Percentiles rank a stretch among this genome's conserved stretches.
phyloP scores from a whole-genome alignment of 2,797 vertebrate genomes.

The Sebastes trivittatus region DNA sequence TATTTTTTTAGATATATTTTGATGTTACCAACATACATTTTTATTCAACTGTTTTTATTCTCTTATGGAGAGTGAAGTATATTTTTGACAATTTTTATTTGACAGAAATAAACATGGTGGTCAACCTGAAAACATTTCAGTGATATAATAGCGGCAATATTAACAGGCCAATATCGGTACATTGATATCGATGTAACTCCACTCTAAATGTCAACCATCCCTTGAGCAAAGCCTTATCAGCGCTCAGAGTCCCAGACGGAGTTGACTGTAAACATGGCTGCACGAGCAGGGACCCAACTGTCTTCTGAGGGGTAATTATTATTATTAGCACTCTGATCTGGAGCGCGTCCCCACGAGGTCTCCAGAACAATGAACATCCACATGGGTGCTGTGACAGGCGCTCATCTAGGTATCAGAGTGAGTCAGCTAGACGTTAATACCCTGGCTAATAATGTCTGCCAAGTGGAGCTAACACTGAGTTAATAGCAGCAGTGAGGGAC shows the following conservation, averaged over 20 bases:
- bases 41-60: background rate
- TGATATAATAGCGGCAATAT: background rate
- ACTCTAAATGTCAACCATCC: slow-evolving; percentile 17
- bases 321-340: slow-evolving; percentile 74
- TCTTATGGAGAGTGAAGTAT: background rate
- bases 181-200: background rate
- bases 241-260: slow-evolving; percentile 26
- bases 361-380: slow-evolving; percentile 71
- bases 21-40: background rate
- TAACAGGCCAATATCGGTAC: background rate
- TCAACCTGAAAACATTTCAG: background rate
- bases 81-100: background rate
- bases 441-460: slow-evolving; percentile 82
- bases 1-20: background rate
- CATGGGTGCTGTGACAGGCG: slow-evolving; percentile 82
- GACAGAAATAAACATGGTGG: background rate
- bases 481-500: slow-evolving; percentile 71
- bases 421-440: slow-evolving; percentile 81
- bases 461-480: slow-evolving; percentile 74
- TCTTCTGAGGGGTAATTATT: slow-evolving; percentile 73
- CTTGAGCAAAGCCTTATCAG: slow-evolving; percentile 27
- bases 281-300: slow-evolving; percentile 50
- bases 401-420: slow-evolving; percentile 82
- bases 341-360: slow-evolving; percentile 44
- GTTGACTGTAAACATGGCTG: slow-evolving; percentile 64